Evolutionary conservation across 2,888 invertebrate species (phyloP), one percentile per base, ranked within the genome.

Genomic region (Cistogaster globosa): DNA sequence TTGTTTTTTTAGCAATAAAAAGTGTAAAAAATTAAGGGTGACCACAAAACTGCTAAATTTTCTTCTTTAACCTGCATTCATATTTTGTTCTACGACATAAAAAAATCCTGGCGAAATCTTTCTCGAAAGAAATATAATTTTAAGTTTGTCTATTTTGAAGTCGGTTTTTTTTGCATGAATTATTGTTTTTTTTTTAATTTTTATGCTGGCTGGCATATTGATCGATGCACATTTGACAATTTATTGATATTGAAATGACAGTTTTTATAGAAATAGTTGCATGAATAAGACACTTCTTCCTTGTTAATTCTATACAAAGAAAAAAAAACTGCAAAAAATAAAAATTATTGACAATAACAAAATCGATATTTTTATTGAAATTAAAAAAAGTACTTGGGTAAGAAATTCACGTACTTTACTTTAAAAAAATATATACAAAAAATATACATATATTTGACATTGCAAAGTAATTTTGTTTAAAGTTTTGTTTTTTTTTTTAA

Each of bases 231-330:
- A 45, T 45, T 65, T 58, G 57, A 76, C 67, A 67, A 58, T 76
- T 36, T 67, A 77, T 60, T 68, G 60, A 42, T 67, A 58, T 77
- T 68, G 67, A 58, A 57, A 57, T 67, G 68, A 60, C 68, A 60
- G 60, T 77, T 68, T 77, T n/a, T 51, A 51, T 51, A 42, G 32
- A 55, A 55, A 32, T 67, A 74, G 5, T 48, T 58, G 51, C 14
- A 48, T 18, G 14, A 26, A 38, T 53, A 77, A 80, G 32, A 32
- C 58, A 16, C 67, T 72, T 80, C 79, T 80, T 80, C 79, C 79
- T 80, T 67, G 58, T 80, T 80, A 51, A n/a, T 65, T 32, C 72
- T 80, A 80, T 48, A 79, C 65, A 79, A 65, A 79, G 72, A 79
- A 57, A 38, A 71, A 62, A 48, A 42, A 62, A 60, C n/a, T 69